phyloP scores from a whole-genome alignment of 2,797 vertebrate genomes.

The Silurus lanzhouensis region DNA sequence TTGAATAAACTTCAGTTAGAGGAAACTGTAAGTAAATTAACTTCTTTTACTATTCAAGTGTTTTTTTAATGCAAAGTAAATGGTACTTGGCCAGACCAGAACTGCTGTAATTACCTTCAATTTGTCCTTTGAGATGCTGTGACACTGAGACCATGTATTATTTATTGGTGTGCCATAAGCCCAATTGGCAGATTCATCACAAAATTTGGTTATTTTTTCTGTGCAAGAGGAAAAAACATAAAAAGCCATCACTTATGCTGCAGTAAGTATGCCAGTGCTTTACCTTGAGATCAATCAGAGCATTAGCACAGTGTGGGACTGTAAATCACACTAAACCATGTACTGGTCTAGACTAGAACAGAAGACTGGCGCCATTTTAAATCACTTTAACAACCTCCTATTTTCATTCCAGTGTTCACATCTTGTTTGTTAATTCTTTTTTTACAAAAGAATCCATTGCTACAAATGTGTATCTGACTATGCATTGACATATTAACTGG shows the following conservation, averaged over 20 bases:
- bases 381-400: background rate
- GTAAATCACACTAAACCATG: constrained; percentile 2
- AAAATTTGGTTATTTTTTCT: constrained; percentile 90
- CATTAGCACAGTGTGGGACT: constrained; percentile 20
- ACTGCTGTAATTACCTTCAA: constrained; percentile 74
- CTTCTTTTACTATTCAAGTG: background rate
- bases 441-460: background rate
- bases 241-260: constrained; percentile 19
- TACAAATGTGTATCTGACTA: background rate
- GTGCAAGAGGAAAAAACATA: constrained; percentile 49
- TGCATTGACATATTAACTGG: background rate
- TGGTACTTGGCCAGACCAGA: background rate
- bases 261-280: background rate
- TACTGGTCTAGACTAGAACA: constrained; percentile 13
- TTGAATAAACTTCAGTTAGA: background rate
- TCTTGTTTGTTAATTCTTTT: background rate
- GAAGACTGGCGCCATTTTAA: constrained; percentile 10
- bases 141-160: constrained; percentile 84
- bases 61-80: background rate
- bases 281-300: constrained; percentile 21
- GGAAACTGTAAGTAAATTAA: background rate
- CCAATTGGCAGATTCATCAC: constrained; percentile 88
- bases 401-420: background rate
- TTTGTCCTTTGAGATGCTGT: constrained; percentile 78
- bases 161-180: constrained; percentile 81